Evolutionary conservation across 2,113 vertebrate genomes (phyloP), one percentile per base, ranked within the genome.

Genomic region (Gnathonemus echidnorhynchus): DNA sequence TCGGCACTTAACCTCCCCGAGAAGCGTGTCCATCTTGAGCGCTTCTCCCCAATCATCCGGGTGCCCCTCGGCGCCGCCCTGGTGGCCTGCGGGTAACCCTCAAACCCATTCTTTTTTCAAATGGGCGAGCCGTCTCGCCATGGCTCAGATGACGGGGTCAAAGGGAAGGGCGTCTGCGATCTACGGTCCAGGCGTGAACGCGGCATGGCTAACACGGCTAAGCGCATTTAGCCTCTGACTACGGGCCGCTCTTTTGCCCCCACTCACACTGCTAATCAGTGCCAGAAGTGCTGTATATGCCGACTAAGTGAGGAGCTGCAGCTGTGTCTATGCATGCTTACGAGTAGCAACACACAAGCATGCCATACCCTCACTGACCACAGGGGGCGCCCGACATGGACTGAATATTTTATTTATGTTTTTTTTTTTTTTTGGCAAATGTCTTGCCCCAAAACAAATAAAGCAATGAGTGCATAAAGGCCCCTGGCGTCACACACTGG

Each of bases 1-100:
- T 96, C 96, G 96, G 92, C 89, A 96, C 96, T 97, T 97, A 97
- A 97, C 96, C 96, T 97, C 95, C 96, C 95, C 9, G 95, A 94
- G 95, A 94, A 96, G 95, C 95, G 96, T 52, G 27, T 15, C 66
- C 48, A 19, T 46, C 49, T n/a, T 9, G 21, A 48, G 56, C 11
- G 9, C 58, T 31, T 45, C 88, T 49, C 49, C 27, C 31, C 11
- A 8, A 0, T 49, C 86, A 31, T 11, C 46, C 17, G 15, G 19
- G 46, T 7, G 42, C 88, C 8, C 62, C 11, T 1, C 39, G 9
- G 8, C 27, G 2, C 62, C 15, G 45, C 21, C 7, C 88, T 88
- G 88, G 62, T 46, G 8, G 62, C 88, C 58, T 48, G 42, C 0
- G 24, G 21, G 10, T 4, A 50, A 45, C 13, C 10, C 62, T 48